Base-by-base conservation (phyloP, 2,797 vertebrate species). In the Selene dorsalis region DNA sequence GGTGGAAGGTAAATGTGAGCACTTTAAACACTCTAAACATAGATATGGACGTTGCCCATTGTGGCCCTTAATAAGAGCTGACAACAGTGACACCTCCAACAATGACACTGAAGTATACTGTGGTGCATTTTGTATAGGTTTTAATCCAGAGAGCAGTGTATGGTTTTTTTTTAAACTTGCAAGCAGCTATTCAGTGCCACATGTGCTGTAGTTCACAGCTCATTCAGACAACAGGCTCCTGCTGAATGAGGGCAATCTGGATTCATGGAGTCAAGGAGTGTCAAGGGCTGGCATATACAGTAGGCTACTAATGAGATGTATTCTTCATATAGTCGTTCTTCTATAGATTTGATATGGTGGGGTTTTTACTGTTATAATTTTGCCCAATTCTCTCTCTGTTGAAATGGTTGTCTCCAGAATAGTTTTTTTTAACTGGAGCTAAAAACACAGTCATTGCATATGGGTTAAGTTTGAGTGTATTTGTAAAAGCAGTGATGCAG, bases 51-150 rank as follows among this genome's bases (percentile, higher is more conserved):
- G 56, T n/a, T 61, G 38, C 13, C 59, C 59, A 63, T 83, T 86
- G 80, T 78, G 66, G 62, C 56, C 38, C 35, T 39, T 67, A 77
- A 72, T 45, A 75, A 78, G 73, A 39, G 61, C 75, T 73, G 84
- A 79, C 83, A 84, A 83, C 79, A 87, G 56, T 73, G 83, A 69
- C 83, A 75, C 66, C 52, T 61, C 35, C 57, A 28, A 84, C 80
- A 85, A 70, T 73, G 73, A 48, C 0, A 32, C 30, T 71, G 64
- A 73, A 69, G 39, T 56, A 50, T 72, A 43, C 35, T 20, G 69
- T 48, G 75, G 61, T 11, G 22, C 50, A 72, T 80, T 79, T 67
- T 82, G 68, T 43, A 6, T 56, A 66, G 63, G 58, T 39, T 87
- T 84, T 66, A 83, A 70, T 63, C 43, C 71, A 24, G 32, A 77